phyloP scores from a whole-genome alignment of 2,113 vertebrate species.

The Ageneiosus marmoratus region DNA sequence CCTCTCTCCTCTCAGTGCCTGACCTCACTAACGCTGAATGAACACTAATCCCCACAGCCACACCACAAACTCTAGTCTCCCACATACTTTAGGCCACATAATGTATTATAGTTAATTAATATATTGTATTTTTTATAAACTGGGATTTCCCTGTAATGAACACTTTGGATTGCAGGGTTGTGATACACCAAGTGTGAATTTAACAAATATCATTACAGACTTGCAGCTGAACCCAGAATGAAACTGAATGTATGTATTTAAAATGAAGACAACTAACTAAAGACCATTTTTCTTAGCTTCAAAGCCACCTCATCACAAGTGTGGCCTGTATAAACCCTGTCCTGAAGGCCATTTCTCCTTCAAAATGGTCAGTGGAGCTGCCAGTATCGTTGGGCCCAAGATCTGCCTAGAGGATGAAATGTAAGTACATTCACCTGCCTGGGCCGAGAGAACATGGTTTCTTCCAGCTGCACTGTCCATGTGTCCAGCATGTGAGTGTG shows the following conservation, averaged over 20 bases:
- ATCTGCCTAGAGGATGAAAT: slow-evolving; percentile 91
- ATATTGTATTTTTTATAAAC: not conserved
- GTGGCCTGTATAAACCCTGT: slow-evolving; percentile 86
- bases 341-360: slow-evolving; percentile 89
- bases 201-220: not conserved
- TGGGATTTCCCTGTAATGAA: not conserved
- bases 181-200: not conserved
- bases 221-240: not conserved
- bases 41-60: not conserved
- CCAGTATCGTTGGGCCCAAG: slow-evolving; percentile 92
- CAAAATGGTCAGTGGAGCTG: slow-evolving; percentile 94
- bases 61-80: not conserved
- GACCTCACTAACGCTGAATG: not conserved
- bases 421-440: slow-evolving; percentile 71
- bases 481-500: not conserved
- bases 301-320: slow-evolving; percentile 80
- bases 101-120: too few species aligned
- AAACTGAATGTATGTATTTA: not conserved
- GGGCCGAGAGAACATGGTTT: not conserved
- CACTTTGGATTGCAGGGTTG: not conserved
- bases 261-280: not conserved
- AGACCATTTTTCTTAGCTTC: slow-evolving; percentile 67
- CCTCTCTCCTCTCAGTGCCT: too few species aligned
- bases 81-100: not conserved
- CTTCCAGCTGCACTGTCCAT: not conserved